phyloP scores from a whole-genome alignment of 2,888 invertebrate species.

The Campoletis raptor region DNA sequence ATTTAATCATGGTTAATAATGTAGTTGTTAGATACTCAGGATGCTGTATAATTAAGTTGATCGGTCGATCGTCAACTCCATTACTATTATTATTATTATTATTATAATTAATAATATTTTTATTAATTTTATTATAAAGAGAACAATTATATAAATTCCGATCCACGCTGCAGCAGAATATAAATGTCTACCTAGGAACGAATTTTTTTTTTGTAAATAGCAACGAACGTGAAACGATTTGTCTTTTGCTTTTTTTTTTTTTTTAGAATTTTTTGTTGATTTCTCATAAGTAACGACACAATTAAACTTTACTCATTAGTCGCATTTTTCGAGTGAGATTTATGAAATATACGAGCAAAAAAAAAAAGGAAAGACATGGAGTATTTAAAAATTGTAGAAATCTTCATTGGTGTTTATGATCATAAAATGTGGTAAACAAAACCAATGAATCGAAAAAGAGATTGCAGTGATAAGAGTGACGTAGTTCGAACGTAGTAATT shows the following conservation, averaged over 20 bases:
- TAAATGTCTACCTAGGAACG: background rate
- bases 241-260: background rate
- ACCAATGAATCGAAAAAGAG: background rate
- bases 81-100: constrained; percentile 45
- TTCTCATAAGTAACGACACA: background rate
- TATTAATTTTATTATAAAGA: background rate
- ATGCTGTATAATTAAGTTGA: constrained; percentile 62
- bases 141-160: background rate
- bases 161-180: constrained; percentile 15
- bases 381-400: constrained; percentile 1
- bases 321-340: background rate
- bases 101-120: constrained; percentile 21
- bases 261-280: background rate
- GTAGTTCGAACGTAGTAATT: background rate
- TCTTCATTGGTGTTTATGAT: background rate
- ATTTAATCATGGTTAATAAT: constrained; percentile 63
- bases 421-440: background rate
- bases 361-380: background rate
- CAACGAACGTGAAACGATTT: constrained; percentile 3
- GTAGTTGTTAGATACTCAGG: constrained; percentile 68
- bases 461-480: background rate
- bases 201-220: constrained; percentile 49
- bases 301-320: constrained; percentile 3
- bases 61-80: constrained; percentile 49
- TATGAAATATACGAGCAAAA: background rate